Conservation (phyloP, 2,888 invertebrate species). For the Thecocarcelia acutangulata region DNA sequence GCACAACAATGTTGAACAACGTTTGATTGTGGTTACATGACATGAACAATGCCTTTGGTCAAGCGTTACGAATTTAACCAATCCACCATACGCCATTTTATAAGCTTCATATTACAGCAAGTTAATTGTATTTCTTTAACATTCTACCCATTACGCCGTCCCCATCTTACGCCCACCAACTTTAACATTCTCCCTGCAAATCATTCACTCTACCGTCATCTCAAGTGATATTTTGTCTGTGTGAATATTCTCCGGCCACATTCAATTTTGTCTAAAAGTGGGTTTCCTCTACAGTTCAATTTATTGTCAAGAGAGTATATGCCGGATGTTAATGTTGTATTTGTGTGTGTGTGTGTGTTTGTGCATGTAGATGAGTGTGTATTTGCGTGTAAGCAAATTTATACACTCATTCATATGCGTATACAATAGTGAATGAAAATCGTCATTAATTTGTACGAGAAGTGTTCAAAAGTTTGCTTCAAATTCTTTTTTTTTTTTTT, state of each 20-base stretch:
- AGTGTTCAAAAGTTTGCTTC: no score
- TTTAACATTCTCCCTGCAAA: conserved; percentile 1
- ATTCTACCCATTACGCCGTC: conserved; percentile 32
- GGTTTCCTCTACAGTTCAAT: conserved; percentile 63
- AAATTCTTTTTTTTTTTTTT: no score
- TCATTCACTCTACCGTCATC: conserved; percentile 24
- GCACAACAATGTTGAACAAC: conserved; percentile 38
- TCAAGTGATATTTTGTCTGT: conserved; percentile 28
- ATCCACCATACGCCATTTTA: conserved; percentile 48
- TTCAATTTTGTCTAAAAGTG: conserved; percentile 25
- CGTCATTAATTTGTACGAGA: no score
- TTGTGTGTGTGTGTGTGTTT: conserved; percentile 8
- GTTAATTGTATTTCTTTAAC: conserved; percentile 63
- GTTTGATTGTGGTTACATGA: conserved; percentile 59
- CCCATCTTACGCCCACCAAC: conserved; percentile 34
- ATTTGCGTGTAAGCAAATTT: background rate
- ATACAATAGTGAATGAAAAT: no score
- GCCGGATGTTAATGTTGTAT: conserved; percentile 50
- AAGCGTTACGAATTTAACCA: conserved; percentile 57
- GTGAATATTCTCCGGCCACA: conserved; percentile 47
- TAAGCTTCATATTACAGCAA: conserved; percentile 58
- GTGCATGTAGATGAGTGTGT: background rate
- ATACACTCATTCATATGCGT: no score
- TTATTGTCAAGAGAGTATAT: conserved; percentile 61
- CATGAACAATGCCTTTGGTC: conserved; percentile 62